Percentiles rank a stretch among this genome's conserved stretches.
Evolutionary conservation across 2,888 invertebrate genomes (phyloP).

Genomic region (Corbicula japonica): DNA sequence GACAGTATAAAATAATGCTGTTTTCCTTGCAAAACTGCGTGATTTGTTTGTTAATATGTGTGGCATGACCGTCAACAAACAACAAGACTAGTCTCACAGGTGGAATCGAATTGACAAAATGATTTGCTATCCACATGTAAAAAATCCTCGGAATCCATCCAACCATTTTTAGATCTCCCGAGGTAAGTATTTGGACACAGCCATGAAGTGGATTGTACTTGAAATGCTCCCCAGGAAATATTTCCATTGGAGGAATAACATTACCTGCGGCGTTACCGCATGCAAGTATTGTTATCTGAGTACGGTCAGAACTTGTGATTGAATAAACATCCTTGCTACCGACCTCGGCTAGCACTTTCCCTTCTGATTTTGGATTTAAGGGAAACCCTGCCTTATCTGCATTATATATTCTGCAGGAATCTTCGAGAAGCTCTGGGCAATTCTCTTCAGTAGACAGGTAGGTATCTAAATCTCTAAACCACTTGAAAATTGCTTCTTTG

Average conservation of each 20-base stretch:
- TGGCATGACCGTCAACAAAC: slow-evolving; percentile 2
- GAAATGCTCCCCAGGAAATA: slow-evolving; percentile 5
- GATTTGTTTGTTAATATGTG: background rate
- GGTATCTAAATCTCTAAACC: background rate
- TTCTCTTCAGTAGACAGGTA: background rate
- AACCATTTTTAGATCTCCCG: slow-evolving; percentile 10
- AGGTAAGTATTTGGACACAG: slow-evolving; percentile 13
- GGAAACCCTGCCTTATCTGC: slow-evolving; percentile 5
- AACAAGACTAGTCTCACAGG: slow-evolving; percentile 6
- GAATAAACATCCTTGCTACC: slow-evolving; percentile 1
- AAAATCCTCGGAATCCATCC: slow-evolving; percentile 9
- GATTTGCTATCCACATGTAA: slow-evolving; percentile 9
- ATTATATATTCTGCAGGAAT: background rate
- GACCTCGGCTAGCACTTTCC: background rate
- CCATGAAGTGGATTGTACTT: slow-evolving; percentile 5
- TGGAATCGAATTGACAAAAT: slow-evolving; percentile 4
- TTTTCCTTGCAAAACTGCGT: slow-evolving; percentile 5
- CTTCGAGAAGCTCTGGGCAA: background rate
- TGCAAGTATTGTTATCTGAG: slow-evolving; percentile 2
- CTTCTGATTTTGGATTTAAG: slow-evolving; percentile 6
- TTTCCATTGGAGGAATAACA: slow-evolving; percentile 10
- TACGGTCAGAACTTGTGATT: slow-evolving; percentile 2
- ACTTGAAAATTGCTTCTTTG: background rate
- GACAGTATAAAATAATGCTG: slow-evolving; percentile 2
- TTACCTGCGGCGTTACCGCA: background rate